These are phyloP conservation scores for Euschistus heros DNA, from an alignment of 1,140 invertebrate genomes.

Conservation along the genomic window DNA sequence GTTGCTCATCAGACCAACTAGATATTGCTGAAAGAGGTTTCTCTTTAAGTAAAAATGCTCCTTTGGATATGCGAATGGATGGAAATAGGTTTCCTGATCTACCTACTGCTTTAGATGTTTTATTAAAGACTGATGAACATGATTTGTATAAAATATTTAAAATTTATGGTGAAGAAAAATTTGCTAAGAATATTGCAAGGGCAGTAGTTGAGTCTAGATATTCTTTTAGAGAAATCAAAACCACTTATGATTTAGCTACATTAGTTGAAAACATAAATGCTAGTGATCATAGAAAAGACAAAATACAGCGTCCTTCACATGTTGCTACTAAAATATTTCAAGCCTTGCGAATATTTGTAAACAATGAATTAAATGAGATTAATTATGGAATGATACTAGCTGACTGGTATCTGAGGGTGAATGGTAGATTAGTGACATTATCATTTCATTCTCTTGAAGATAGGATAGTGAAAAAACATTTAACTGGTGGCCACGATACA, in stretches of 20 bases:
- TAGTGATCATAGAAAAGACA: conserved; percentile 49
- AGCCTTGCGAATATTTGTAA: conserved; percentile 90
- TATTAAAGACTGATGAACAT: conserved; percentile 63
- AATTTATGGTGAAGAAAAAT: conserved; percentile 83
- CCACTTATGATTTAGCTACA: conserved; percentile 72
- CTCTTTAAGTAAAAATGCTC: conserved; percentile 68
- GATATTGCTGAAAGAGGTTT: conserved; percentile 74
- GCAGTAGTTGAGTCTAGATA: conserved; percentile 80
- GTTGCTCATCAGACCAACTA: conserved; percentile 94
- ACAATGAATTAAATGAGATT: conserved; percentile 93
- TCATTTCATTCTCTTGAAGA: conserved; percentile 92
- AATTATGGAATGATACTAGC: conserved; percentile 78
- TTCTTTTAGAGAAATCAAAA: conserved; percentile 64
- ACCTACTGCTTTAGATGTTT: conserved; percentile 74
- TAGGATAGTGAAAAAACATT: conserved; percentile 84
- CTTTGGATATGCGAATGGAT: conserved; percentile 95
- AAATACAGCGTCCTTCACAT: conserved; percentile 62
- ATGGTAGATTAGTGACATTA: conserved; percentile 68
- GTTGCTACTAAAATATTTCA: conserved; percentile 88
- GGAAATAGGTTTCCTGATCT: conserved; percentile 52
- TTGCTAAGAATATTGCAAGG: conserved; percentile 74
- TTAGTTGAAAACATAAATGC: conserved; percentile 58
- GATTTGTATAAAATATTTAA: conserved; percentile 76
- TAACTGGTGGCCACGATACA: conserved; percentile 43
- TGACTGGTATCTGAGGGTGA: conserved; percentile 60